Percentiles rank a stretch among this genome's conserved stretches.
These are phyloP conservation scores for Cryptus armator DNA, from an alignment of 2,888 invertebrate species.

Conservation along the genomic window DNA sequence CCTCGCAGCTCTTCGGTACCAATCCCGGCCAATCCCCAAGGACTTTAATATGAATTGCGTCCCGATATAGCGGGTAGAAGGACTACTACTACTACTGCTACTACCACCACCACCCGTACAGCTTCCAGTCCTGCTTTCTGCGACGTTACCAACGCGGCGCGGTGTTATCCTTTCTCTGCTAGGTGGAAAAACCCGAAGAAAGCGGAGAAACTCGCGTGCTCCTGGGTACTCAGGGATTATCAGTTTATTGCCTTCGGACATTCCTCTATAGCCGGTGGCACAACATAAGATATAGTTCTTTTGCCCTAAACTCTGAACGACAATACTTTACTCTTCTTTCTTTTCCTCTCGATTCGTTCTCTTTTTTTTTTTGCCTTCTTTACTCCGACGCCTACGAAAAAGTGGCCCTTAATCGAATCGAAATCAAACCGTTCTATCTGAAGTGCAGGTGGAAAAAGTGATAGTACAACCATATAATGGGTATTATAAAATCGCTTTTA, in stretches of 20 bases:
- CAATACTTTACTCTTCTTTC: constrained; percentile 32
- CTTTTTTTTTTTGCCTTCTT: background rate
- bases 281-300: constrained; percentile 38
- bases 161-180: constrained; percentile 70
- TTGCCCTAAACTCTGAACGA: constrained; percentile 16
- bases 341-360: background rate
- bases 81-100: background rate
- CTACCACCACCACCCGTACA: background rate
- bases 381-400: background rate
- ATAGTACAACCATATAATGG: background rate
- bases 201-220: constrained; percentile 31
- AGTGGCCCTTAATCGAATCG: constrained; percentile 16
- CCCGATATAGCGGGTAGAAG: constrained; percentile 49
- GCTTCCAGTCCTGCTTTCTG: constrained; percentile 49
- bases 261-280: constrained; percentile 42
- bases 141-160: constrained; percentile 62
- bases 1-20: constrained; percentile 73
- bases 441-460: constrained; percentile 8
- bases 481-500: constrained; percentile 25
- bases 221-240: constrained; percentile 75
- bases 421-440: background rate
- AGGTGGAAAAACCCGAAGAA: constrained; percentile 61
- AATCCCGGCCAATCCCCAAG: constrained; percentile 78
- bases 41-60: constrained; percentile 81
- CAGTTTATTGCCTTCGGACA: constrained; percentile 70